Evolutionary conservation across 2,888 invertebrate species (phyloP), one percentile per base, ranked within the genome.

Genomic region (Chloroclysta siterata): DNA sequence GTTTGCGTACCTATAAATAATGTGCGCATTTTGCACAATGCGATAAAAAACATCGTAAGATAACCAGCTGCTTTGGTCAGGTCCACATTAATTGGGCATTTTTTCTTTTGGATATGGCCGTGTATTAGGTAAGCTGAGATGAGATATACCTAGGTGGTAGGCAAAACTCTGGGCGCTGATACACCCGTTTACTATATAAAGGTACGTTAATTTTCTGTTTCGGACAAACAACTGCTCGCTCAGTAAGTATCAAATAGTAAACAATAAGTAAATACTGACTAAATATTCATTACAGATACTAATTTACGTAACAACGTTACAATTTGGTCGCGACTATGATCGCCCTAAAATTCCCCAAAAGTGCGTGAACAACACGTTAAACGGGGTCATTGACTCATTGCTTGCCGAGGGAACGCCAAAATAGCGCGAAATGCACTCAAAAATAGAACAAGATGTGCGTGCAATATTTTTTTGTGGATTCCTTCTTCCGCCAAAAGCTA

Each of bases 371-470:
- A 91, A 90, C 90, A 89, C 77, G 80, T 77, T 84, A 88, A 90
- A 85, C 90, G 88, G 83, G 93, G 92, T 93, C 93, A 92, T 90
- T 92, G 93, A 92, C 93, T 90, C 83, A 84, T 79, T 84, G 84
- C 81, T 77, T 81, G 85, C 60, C 81, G 86, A 91, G 92, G 92
- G 92, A 92, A 93, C 93, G 92, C 90, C 90, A 93, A 93, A 92
- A 93, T 93, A 93, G 91, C 93, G 92, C 92, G 84, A 93, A 93
- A 93, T 93, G 90, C 90, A 92, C 87, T 89, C 87, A 90, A 90
- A 93, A 93, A 93, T 93, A 93, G 92, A 92, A 75, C 87, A 89
- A 85, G 85, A 84, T 87, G 85, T 85, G 87, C 89, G 89, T 91
- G 92, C 92, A 91, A 91, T 91, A 92, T 93, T 92, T 93, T 92